Evolutionary conservation across 2,797 vertebrate species (phyloP).

Genomic region (Moxostoma hubbsi): DNA sequence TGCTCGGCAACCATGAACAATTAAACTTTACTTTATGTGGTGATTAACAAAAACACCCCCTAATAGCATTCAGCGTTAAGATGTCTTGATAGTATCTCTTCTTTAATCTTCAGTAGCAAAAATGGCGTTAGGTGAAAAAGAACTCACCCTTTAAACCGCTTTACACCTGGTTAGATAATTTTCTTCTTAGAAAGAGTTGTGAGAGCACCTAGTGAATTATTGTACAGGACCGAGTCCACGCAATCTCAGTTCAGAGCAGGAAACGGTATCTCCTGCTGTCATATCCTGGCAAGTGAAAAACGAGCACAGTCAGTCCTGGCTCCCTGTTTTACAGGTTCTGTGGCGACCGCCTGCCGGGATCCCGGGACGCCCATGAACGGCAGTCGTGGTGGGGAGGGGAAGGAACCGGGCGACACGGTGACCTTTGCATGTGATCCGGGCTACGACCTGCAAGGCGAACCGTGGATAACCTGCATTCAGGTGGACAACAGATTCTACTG

Average conservation of each 20-base stretch:
- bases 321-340: conserved; percentile 81
- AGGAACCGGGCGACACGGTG: conserved; percentile 93
- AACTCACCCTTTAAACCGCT: neutral
- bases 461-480: conserved; percentile 97
- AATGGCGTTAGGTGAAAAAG: neutral
- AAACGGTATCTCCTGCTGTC: conserved; percentile 6
- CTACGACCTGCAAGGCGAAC: conserved; percentile 95
- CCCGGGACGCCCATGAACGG: conserved; percentile 97
- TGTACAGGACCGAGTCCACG: conserved; percentile 4
- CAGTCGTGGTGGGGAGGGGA: conserved; percentile 94
- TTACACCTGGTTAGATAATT: neutral
- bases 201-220: conserved; percentile 15
- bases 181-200: neutral
- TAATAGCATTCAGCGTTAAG: too few species aligned
- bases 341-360: conserved; percentile 95
- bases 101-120: too few species aligned
- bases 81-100: too few species aligned
- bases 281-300: conserved; percentile 7
- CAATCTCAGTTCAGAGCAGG: conserved; percentile 17
- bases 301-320: conserved; percentile 1
- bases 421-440: conserved; percentile 95
- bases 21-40: too few species aligned
- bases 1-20: too few species aligned
- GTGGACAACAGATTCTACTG: conserved; percentile 99
- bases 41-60: too few species aligned